A percentile compares a stretch with the other conserved stretches of the same genome.
phyloP scores from a whole-genome alignment of 1,140 invertebrate genomes.

The Zaprionus taronus region DNA sequence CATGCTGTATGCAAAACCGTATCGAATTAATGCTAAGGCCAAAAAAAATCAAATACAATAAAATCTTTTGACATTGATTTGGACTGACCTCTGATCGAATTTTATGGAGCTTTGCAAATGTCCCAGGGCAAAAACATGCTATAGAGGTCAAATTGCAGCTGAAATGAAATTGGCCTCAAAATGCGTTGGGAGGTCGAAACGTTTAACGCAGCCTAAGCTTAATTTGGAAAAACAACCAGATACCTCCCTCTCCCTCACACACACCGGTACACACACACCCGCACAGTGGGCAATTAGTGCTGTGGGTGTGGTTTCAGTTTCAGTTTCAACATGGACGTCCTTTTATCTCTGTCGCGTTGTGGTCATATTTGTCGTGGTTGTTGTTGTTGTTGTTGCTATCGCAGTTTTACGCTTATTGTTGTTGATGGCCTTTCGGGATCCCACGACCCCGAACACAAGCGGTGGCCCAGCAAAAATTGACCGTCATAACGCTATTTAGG shows the following conservation, averaged over 20 bases:
- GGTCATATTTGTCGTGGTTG: not conserved
- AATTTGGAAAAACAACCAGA: slow-evolving; percentile 37
- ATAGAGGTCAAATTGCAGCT: slow-evolving; percentile 40
- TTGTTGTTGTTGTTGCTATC: slow-evolving; percentile 30
- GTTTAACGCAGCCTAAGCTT: slow-evolving; percentile 64
- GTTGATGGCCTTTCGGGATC: slow-evolving; percentile 38
- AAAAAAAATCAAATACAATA: not conserved
- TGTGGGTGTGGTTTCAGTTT: slow-evolving; percentile 64
- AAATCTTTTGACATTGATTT: slow-evolving; percentile 33
- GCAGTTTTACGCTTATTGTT: slow-evolving; percentile 45
- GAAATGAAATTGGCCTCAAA: slow-evolving; percentile 43
- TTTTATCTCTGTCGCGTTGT: slow-evolving; percentile 61
- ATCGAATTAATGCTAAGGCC: not conserved
- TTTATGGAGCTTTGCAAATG: slow-evolving; percentile 6
- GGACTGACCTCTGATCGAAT: slow-evolving; percentile 15
- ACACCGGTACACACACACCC: slow-evolving; percentile 10
- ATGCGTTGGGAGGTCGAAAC: slow-evolving; percentile 44
- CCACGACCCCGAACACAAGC: slow-evolving; percentile 18
- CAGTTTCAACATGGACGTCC: slow-evolving; percentile 29
- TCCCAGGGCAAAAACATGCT: slow-evolving; percentile 4
- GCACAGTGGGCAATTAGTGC: slow-evolving; percentile 70
- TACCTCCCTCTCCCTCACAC: not conserved
- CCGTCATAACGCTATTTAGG: slow-evolving; percentile 39
- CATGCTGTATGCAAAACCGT: not conserved
- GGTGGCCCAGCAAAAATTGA: slow-evolving; percentile 14